Evolutionary conservation across 2,113 vertebrate species (phyloP).

Genomic region (Rhegmatorhina hoffmannsi): DNA sequence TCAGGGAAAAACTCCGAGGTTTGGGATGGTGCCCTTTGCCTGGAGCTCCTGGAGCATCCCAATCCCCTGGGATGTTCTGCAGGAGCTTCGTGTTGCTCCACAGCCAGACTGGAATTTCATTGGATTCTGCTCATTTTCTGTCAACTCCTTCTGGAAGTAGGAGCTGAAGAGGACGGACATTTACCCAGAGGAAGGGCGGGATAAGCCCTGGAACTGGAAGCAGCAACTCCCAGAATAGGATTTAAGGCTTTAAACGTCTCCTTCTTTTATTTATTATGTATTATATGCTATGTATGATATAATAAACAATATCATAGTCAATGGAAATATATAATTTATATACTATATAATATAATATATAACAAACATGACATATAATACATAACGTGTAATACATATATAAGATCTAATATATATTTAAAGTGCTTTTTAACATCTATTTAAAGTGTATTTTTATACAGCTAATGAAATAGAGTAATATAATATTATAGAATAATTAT

Average conservation of each 20-base stretch:
- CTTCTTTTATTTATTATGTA: not conserved
- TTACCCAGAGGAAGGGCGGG: not conserved
- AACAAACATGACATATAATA: too few relatives aligned
- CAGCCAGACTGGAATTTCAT: not conserved
- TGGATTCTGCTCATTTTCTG: not conserved
- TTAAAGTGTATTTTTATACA: too few relatives aligned
- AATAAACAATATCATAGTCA: too few relatives aligned
- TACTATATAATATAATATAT: too few relatives aligned
- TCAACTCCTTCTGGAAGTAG: not conserved
- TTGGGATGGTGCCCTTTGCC: not conserved
- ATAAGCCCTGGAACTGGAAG: not conserved
- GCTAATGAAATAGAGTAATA: too few relatives aligned
- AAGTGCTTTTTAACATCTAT: not conserved
- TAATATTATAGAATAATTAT: not conserved
- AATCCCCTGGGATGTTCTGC: not conserved
- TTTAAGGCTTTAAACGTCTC: not conserved
- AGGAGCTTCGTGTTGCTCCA: not conserved
- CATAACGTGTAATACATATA: too few relatives aligned
- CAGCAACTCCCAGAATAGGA: not conserved
- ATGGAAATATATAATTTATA: too few relatives aligned
- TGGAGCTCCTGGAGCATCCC: not conserved
- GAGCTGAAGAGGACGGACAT: not conserved
- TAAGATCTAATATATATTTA: not conserved
- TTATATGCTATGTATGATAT: too few relatives aligned
- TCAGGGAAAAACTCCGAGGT: not conserved